Conservation (phyloP, 2,113 vertebrate species). For the Caretta caretta region DNA sequence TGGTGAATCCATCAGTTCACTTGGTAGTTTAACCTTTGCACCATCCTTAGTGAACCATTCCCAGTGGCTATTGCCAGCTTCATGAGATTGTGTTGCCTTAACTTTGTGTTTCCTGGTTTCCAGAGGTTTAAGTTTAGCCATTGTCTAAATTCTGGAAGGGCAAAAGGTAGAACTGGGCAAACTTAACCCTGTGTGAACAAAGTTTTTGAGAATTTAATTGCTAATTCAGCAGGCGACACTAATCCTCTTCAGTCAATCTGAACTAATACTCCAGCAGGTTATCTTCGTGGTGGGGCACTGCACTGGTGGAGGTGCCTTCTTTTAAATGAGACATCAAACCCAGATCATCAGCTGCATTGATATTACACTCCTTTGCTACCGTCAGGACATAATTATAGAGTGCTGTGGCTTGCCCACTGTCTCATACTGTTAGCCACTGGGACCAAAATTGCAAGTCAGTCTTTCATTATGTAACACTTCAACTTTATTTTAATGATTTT, state of each 20-base stretch:
- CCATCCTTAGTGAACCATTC: neutral
- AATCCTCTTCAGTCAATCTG: fast-evolving
- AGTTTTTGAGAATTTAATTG: fast-evolving
- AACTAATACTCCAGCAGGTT: fast-evolving
- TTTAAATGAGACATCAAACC: fast-evolving
- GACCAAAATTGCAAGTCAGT: fast-evolving
- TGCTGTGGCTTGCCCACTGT: neutral
- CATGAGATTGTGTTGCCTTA: neutral
- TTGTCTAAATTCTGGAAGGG: fast-evolving
- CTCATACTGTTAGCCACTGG: fast-evolving
- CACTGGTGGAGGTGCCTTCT: fast-evolving
- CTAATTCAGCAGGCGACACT: slow-evolving; percentile 29
- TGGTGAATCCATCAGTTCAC: no score
- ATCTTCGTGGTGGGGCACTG: neutral
- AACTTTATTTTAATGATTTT: neutral
- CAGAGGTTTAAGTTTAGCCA: neutral
- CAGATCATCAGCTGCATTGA: fast-evolving
- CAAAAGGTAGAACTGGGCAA: fast-evolving
- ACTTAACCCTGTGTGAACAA: fast-evolving
- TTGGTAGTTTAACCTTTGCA: neutral
- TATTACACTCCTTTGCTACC: fast-evolving
- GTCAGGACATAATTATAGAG: neutral
- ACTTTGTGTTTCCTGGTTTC: neutral
- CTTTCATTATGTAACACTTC: neutral
- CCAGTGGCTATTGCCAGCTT: neutral